Base-by-base conservation (phyloP, 2,797 vertebrate species). In the Tenualosa ilisha region DNA sequence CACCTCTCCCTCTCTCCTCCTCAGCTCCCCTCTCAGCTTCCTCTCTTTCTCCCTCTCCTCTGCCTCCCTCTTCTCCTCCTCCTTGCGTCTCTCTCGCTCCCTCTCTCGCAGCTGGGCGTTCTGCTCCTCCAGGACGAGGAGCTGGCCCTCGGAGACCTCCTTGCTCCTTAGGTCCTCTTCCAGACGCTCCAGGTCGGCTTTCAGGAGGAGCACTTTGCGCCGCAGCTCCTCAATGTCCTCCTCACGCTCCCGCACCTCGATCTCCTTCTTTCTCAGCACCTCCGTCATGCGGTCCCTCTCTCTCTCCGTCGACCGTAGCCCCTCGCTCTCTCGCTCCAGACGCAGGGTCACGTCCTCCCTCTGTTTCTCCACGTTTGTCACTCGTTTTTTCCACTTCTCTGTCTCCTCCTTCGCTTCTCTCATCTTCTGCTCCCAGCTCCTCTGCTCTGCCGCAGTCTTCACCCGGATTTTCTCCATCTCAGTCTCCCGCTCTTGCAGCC, bases 1-100 rank as follows among this genome's bases (percentile, higher is more conserved):
- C 53, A 89, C 9, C 81, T 93, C 86, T 83, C 83, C 85, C 31
- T 87, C 87, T 89, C 88, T 90, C 65, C 85, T 81, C n/a, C 72
- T 85, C 43, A 75, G 6, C 26, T 89, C 63, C 83, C 85, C 86
- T 61, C 86, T 53, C 82, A 91, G 83, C 40, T 22, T 89, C 43
- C 85, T 82, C 61, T 91, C 90, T 83, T 90, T 89, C 81, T 91
- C 89, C 72, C 17, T 88, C 22, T 84, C 22, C 22, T 82, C 85
- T 51, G 46, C 88, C 83, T 84, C 87, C 86, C 85, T 89, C 3
- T 2, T 43, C 83, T 92, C 86, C 53, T 92, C 83, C 51, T 87
- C 85, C 81, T 82, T 83, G 1, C 50, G 82, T 81, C 53, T 87
- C 65, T 82, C 83, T 1, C 75, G 56, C 81, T 88, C 83, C 82